Percentiles rank a stretch among this genome's conserved stretches.
Conservation (phyloP, 2,888 invertebrate genomes). For the Cyclophora albipunctata region DNA sequence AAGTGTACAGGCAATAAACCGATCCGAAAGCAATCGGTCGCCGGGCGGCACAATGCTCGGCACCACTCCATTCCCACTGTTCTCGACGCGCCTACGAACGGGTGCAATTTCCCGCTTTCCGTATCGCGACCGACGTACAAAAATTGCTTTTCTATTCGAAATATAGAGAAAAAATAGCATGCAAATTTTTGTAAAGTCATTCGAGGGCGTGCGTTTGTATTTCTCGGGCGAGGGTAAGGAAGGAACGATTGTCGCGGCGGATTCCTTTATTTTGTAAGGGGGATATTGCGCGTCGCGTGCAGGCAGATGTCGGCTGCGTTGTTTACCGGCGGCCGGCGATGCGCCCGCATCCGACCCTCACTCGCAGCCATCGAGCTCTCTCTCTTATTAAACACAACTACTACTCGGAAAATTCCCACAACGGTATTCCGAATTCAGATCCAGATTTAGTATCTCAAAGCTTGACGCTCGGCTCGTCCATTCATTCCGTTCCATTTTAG, state of each 20-base stretch:
- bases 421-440: constrained; percentile 15
- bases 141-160: constrained; percentile 73
- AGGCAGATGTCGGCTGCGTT: constrained; percentile 60
- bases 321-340: constrained; percentile 54
- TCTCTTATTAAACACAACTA: constrained; percentile 43
- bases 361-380: constrained; percentile 37
- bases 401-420: constrained; percentile 10
- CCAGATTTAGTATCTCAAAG: constrained; percentile 15
- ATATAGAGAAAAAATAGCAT: constrained; percentile 65
- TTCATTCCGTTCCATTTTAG: not conserved
- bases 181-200: constrained; percentile 75
- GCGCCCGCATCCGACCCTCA: constrained; percentile 45
- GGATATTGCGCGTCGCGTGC: constrained; percentile 74
- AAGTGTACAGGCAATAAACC: constrained; percentile 53
- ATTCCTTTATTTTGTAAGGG: constrained; percentile 71
- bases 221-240: constrained; percentile 66
- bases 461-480: not conserved
- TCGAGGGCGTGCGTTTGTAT: constrained; percentile 73
- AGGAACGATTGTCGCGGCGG: constrained; percentile 70
- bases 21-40: constrained; percentile 56
- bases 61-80: constrained; percentile 59
- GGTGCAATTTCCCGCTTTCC: constrained; percentile 70
- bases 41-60: constrained; percentile 49
- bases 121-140: constrained; percentile 67
- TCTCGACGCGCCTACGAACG: constrained; percentile 52